These are phyloP conservation scores for Lasius platythorax DNA, from an alignment of 2,888 invertebrate genomes.

Conservation along the genomic window DNA sequence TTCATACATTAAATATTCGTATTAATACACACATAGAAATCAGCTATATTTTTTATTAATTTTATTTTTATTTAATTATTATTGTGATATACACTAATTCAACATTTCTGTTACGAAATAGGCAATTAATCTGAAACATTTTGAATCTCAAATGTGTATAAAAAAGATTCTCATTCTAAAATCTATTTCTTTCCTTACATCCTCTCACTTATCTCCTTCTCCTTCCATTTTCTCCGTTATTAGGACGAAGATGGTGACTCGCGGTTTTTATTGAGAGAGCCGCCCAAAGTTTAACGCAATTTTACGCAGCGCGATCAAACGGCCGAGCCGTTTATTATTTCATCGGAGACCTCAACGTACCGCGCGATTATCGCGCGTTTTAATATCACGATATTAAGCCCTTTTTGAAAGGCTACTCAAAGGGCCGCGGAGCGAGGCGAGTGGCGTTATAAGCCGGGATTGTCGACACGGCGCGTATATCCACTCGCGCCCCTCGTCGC, in stretches of 20 bases:
- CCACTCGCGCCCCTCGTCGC: conserved; percentile 43
- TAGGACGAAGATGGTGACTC: conserved; percentile 16
- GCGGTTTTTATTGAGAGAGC: conserved; percentile 38
- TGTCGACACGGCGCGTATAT: conserved; percentile 45
- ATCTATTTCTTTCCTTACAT: neutral
- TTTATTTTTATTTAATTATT: neutral
- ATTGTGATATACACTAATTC: neutral
- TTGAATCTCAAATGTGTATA: neutral
- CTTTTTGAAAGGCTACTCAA: conserved; percentile 54
- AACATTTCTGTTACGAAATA: neutral
- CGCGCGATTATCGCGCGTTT: conserved; percentile 47
- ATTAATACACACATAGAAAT: neutral
- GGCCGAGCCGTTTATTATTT: conserved; percentile 45
- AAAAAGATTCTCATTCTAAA: neutral
- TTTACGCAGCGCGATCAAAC: conserved; percentile 42
- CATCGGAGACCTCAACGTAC: conserved; percentile 40
- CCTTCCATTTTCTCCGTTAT: neutral
- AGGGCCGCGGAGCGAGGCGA: conserved; percentile 38
- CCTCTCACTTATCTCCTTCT: neutral
- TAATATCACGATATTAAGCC: conserved; percentile 53
- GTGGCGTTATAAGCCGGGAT: conserved; percentile 54
- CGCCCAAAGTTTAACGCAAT: conserved; percentile 42
- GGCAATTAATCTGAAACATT: neutral
- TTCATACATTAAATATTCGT: neutral
- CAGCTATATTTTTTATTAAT: neutral